Evolutionary conservation across 2,113 vertebrate species (phyloP).

Genomic region (Halcyon malimbica): DNA sequence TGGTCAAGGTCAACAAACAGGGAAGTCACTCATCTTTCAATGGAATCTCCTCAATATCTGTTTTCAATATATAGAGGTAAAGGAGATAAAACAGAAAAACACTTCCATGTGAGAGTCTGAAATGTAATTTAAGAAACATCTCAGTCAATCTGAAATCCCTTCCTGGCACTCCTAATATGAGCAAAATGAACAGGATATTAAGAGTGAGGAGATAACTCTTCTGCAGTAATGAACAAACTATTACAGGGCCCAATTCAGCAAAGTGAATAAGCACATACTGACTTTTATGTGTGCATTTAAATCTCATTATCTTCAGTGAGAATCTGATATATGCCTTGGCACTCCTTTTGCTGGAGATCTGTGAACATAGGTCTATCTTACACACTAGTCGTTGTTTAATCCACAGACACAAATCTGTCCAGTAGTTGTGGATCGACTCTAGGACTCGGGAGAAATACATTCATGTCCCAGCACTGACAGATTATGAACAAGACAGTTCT

Average conservation of each 20-base stretch:
- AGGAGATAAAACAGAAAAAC: neutral
- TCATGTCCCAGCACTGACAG: neutral
- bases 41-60: neutral
- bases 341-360: neutral
- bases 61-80: neutral
- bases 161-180: neutral
- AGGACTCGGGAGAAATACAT: neutral
- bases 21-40: neutral
- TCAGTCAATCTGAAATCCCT: slow-evolving; percentile 8
- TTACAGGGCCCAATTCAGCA: neutral
- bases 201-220: neutral
- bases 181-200: slow-evolving; percentile 53
- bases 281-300: neutral
- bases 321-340: neutral
- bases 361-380: neutral
- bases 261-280: slow-evolving; percentile 36
- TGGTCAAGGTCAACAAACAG: slow-evolving; percentile 12
- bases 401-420: neutral
- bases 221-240: neutral
- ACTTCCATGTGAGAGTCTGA: neutral
- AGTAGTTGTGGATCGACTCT: neutral
- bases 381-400: neutral
- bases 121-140: neutral
- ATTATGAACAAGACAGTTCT: neutral
- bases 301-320: neutral